These are phyloP conservation scores for Spatula versicolor DNA, from an alignment of 2,797 vertebrate species.

Conservation along the genomic window DNA sequence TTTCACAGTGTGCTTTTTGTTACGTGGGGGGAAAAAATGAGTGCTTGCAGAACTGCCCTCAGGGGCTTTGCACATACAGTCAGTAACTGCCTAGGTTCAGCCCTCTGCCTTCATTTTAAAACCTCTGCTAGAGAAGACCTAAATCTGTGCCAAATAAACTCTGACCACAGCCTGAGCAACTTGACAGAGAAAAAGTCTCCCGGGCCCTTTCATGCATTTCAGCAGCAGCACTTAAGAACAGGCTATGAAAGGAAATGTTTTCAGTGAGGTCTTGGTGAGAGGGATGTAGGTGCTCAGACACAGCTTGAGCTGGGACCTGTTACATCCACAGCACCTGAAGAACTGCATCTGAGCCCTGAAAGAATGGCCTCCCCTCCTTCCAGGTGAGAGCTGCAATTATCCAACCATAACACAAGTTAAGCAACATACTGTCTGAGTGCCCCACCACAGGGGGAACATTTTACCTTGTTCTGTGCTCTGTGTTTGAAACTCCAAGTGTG, in stretches of 20 bases:
- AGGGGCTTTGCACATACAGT: not conserved
- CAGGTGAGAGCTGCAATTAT: not conserved
- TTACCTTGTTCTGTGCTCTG: not conserved
- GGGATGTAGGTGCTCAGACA: not conserved
- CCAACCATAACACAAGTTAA: not conserved
- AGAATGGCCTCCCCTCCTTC: not conserved
- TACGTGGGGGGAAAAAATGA: not conserved
- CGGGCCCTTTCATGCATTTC: not conserved
- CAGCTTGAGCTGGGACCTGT: not conserved
- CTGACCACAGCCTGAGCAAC: not conserved
- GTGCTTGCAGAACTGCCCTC: not conserved
- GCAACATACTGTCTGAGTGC: not conserved
- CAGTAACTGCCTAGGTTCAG: not conserved
- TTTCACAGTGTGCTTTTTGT: not conserved
- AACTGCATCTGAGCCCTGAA: not conserved
- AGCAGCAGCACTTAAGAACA: not conserved
- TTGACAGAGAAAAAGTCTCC: not conserved
- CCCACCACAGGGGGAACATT: not conserved
- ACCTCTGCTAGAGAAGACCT: not conserved
- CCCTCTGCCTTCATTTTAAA: not conserved
- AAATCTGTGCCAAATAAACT: not conserved
- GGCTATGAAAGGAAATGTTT: conserved; percentile 5
- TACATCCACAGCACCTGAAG: not conserved
- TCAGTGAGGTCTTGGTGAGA: not conserved
- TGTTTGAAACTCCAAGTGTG: not conserved